Conservation (phyloP, 30 jellyfish, hydroid and myxozoan species). For the Phacellophora camtschatica region DNA sequence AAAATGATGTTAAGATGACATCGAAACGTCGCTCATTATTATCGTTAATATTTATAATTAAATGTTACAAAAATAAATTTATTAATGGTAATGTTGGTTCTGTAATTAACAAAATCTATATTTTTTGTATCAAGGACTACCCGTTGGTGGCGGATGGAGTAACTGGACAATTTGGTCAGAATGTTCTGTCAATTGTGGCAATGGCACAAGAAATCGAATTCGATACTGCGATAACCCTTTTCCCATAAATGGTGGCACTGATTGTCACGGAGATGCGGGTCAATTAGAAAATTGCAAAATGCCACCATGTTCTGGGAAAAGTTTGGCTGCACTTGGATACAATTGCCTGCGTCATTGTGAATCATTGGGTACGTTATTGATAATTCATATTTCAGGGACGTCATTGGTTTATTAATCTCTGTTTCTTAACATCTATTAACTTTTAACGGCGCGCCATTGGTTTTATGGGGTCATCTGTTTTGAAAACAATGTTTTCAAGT, state of each 20-base stretch:
- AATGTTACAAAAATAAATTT: no score
- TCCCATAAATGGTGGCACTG: slow-evolving; percentile 49
- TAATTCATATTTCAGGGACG: no score
- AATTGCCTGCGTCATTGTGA: slow-evolving; percentile 12
- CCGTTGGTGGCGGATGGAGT: slow-evolving; percentile 34
- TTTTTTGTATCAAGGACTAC: slow-evolving; percentile 11
- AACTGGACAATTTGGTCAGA: slow-evolving; percentile 39
- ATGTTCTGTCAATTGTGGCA: slow-evolving; percentile 55
- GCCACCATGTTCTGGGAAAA: slow-evolving; percentile 45
- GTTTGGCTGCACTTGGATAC: slow-evolving; percentile 14
- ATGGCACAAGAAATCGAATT: slow-evolving; percentile 14
- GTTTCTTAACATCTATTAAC: no score
- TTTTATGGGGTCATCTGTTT: no score
- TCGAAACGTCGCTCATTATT: no score
- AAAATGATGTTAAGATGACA: no score
- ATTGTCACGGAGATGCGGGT: slow-evolving; percentile 2
- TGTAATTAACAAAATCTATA: no score
- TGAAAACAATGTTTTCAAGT: no score
- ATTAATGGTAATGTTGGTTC: no score
- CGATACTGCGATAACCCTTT: slow-evolving; percentile 66
- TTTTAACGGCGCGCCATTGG: no score
- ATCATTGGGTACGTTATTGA: slow-evolving; percentile 7
- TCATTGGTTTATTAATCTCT: no score
- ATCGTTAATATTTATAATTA: no score
- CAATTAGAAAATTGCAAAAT: neutral